These are phyloP conservation scores for Nasonovia ribisnigri DNA, from an alignment of 2,888 invertebrate genomes.

Conservation along the genomic window DNA sequence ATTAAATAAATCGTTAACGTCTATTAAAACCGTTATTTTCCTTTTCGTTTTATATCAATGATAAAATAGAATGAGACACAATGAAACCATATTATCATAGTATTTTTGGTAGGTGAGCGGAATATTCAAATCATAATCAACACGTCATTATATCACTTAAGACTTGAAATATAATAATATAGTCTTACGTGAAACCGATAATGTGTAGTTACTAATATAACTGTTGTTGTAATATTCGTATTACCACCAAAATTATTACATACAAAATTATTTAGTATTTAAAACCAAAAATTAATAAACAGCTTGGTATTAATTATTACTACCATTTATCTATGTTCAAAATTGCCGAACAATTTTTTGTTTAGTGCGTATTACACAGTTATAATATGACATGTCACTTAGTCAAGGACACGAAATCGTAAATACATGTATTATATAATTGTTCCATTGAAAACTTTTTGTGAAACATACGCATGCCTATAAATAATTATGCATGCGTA, in stretches of 20 bases:
- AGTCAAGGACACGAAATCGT: not conserved
- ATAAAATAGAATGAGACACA: not conserved
- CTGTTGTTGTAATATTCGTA: not conserved
- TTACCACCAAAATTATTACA: too few relatives aligned
- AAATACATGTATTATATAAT: not conserved
- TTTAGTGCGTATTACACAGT: not conserved
- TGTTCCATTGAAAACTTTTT: not conserved
- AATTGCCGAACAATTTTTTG: not conserved
- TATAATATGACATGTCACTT: not conserved
- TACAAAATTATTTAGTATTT: not conserved
- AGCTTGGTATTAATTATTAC: not conserved
- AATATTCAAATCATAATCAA: not conserved
- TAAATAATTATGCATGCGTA: not conserved
- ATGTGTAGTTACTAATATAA: not conserved
- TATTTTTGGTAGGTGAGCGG: not conserved
- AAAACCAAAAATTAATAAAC: not conserved
- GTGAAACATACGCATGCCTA: not conserved
- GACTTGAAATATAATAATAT: not conserved
- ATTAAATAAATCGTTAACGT: conserved; percentile 13
- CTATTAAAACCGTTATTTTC: not conserved
- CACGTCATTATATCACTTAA: not conserved
- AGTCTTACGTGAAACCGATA: not conserved
- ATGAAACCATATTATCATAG: not conserved
- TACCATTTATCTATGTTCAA: not conserved
- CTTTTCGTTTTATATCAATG: not conserved